phyloP scores from a whole-genome alignment of 2,113 vertebrate genomes.

The Picathartes gymnocephalus region DNA sequence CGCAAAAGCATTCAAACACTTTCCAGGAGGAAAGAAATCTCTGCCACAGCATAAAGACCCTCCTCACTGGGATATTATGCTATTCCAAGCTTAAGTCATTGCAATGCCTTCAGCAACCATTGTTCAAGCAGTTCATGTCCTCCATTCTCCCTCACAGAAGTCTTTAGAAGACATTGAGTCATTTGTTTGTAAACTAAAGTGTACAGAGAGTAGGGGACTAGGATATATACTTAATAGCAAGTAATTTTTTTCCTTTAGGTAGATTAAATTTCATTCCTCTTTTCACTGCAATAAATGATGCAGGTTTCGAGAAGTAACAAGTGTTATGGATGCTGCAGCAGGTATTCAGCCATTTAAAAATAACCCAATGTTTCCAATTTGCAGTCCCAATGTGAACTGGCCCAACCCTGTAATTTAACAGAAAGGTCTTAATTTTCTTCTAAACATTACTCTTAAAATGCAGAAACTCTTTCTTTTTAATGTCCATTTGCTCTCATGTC shows the following conservation, averaged over 20 bases:
- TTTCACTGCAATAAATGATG: not conserved
- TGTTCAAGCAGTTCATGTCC: not conserved
- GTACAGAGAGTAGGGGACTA: not conserved
- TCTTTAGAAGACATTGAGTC: not conserved
- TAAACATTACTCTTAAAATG: not conserved
- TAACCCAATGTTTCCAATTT: not conserved
- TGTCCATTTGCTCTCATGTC: not conserved
- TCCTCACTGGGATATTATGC: not conserved
- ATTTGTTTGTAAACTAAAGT: not conserved
- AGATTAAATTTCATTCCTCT: not conserved
- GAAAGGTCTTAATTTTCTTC: not conserved
- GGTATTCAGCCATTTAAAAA: not conserved
- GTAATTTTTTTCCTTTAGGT: not conserved
- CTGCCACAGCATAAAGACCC: not conserved
- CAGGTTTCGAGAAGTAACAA: not conserved
- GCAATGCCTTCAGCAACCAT: not conserved
- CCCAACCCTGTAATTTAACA: not conserved
- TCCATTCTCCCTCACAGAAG: not conserved
- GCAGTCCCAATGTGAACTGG: not conserved
- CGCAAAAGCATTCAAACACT: not conserved
- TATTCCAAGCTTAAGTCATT: not conserved
- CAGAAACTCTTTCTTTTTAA: not conserved
- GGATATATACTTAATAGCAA: not conserved
- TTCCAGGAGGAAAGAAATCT: not conserved
- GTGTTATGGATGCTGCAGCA: not conserved